Percentiles rank a stretch among this genome's conserved stretches.
Evolutionary conservation across 2,113 vertebrate genomes (phyloP).

Genomic region (Nerophis lumbriciformis): DNA sequence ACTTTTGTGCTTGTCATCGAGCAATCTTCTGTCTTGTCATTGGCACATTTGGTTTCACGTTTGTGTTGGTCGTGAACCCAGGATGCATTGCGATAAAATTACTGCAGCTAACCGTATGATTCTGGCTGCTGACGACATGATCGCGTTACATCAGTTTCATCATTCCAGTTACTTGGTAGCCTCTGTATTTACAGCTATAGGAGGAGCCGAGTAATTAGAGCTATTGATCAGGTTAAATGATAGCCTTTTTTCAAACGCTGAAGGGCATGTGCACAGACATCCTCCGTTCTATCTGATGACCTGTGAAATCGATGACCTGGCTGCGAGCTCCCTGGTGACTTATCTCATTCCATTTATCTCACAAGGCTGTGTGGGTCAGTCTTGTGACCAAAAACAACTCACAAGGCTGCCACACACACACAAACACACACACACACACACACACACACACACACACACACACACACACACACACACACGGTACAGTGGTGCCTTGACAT

Average conservation of each 20-base stretch:
- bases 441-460: not conserved
- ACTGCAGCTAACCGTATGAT: too few species aligned
- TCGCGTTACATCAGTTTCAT: slow-evolving; percentile 21
- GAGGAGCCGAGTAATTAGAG: slow-evolving; percentile 60
- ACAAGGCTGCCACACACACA: slow-evolving; percentile 11
- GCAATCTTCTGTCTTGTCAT: too few species aligned
- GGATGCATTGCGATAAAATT: too few species aligned
- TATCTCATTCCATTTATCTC: slow-evolving; percentile 53
- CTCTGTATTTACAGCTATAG: slow-evolving; percentile 41
- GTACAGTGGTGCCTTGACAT: not conserved
- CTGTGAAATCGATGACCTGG: slow-evolving; percentile 57
- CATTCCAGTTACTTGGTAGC: slow-evolving; percentile 25
- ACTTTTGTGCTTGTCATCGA: too few species aligned
- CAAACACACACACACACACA: not conserved
- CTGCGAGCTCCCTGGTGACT: slow-evolving; percentile 61
- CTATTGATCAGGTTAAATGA: slow-evolving; percentile 67
- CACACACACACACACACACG: not conserved
- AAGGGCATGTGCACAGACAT: slow-evolving; percentile 63
- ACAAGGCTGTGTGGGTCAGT: slow-evolving; percentile 31
- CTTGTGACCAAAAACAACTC: slow-evolving; percentile 18
- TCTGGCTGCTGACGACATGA: not conserved
- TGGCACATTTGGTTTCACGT: too few species aligned
- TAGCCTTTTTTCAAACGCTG: slow-evolving; percentile 53
- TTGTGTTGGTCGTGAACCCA: too few species aligned
- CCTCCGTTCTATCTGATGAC: slow-evolving; percentile 62